phyloP scores from a whole-genome alignment of 2,888 invertebrate genomes.

The Eupelmus urozonus region DNA sequence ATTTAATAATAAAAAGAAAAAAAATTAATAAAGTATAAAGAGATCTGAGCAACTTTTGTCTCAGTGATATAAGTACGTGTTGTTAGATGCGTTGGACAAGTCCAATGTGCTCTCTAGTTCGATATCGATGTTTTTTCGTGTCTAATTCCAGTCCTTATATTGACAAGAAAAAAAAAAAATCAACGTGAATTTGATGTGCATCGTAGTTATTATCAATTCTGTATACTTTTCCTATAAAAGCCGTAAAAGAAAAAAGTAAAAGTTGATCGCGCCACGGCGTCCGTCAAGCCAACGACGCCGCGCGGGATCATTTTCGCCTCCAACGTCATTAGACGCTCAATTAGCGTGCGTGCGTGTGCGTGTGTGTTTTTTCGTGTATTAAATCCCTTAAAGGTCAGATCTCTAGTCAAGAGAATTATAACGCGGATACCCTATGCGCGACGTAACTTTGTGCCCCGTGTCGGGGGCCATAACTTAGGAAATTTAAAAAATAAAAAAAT shows the following conservation, averaged over 20 bases:
- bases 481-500: slow-evolving; percentile 3
- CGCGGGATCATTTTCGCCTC: background rate
- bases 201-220: slow-evolving; percentile 44
- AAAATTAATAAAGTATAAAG: slow-evolving; percentile 3
- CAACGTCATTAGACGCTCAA: slow-evolving; percentile 2
- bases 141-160: slow-evolving; percentile 37
- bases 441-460: slow-evolving; percentile 32
- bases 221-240: slow-evolving; percentile 33
- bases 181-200: slow-evolving; percentile 47
- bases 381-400: background rate
- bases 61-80: slow-evolving; percentile 41
- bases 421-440: background rate
- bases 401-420: slow-evolving; percentile 9
- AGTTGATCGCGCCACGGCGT: slow-evolving; percentile 13
- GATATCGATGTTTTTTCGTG: slow-evolving; percentile 62
- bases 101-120: slow-evolving; percentile 61
- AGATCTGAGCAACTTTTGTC: slow-evolving; percentile 13
- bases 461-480: slow-evolving; percentile 6
- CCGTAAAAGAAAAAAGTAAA: slow-evolving; percentile 25
- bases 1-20: slow-evolving; percentile 45
- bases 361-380: slow-evolving; percentile 43
- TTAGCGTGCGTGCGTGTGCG: slow-evolving; percentile 22
- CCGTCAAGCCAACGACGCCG: slow-evolving; percentile 37
- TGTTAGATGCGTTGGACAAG: slow-evolving; percentile 35
- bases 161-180: slow-evolving; percentile 29